phyloP scores from a whole-genome alignment of 2,888 invertebrate species.

The Cremastinae sp. region DNA sequence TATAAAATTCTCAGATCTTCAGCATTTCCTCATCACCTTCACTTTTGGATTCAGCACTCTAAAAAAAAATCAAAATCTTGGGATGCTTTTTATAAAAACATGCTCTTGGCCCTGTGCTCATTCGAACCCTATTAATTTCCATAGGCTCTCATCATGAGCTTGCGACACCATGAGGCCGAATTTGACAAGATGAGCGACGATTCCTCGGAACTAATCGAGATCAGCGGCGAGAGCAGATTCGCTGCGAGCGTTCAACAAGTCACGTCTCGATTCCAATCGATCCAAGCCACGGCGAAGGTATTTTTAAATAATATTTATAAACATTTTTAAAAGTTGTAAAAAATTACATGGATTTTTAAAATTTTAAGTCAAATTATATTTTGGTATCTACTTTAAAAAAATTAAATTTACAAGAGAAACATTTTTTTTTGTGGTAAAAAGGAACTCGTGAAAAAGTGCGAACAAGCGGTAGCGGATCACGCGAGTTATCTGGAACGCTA shows the following conservation, averaged over 20 bases:
- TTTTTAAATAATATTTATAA: not conserved
- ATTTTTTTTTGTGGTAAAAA: conserved; percentile 68
- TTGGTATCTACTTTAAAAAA: no score
- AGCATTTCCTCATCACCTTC: not conserved
- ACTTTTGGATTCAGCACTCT: not conserved
- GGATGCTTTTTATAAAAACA: not conserved
- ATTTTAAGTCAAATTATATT: not conserved
- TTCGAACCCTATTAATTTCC: conserved; percentile 66
- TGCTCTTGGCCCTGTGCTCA: not conserved
- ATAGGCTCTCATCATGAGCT: conserved; percentile 88
- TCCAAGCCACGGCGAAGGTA: conserved; percentile 91
- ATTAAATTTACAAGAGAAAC: no score
- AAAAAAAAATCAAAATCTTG: not conserved
- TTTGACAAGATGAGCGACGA: conserved; percentile 93
- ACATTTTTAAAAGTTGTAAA: not conserved
- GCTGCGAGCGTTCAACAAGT: conserved; percentile 94
- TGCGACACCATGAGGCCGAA: conserved; percentile 92
- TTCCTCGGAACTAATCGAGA: conserved; percentile 91
- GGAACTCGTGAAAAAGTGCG: conserved; percentile 95
- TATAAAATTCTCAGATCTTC: not conserved
- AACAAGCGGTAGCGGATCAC: conserved; percentile 92
- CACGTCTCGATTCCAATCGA: conserved; percentile 93
- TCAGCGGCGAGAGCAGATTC: conserved; percentile 92
- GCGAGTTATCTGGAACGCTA: conserved; percentile 90
- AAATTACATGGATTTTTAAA: not conserved